Evolutionary conservation across 2,113 vertebrate species (phyloP).

Genomic region (Fregata magnificens): DNA sequence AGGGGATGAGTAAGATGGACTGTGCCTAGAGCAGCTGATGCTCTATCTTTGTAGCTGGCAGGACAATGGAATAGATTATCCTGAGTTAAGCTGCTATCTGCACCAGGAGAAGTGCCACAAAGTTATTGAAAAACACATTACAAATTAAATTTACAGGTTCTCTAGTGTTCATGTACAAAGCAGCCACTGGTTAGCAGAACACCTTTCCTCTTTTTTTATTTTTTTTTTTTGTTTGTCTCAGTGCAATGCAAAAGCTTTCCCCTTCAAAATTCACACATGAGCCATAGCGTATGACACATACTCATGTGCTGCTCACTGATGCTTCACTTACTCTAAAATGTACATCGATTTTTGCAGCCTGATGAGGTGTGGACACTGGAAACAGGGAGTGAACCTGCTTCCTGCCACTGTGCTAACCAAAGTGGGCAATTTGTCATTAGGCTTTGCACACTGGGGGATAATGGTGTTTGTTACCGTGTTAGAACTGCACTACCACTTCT

Average conservation of each 20-base stretch:
- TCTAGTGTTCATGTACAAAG: not conserved
- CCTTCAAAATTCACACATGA: not conserved
- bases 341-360: not conserved
- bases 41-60: not conserved
- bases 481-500: slow-evolving; percentile 24
- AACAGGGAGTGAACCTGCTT: slow-evolving; percentile 2
- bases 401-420: not conserved
- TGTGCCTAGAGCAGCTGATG: not conserved
- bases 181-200: not conserved
- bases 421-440: not conserved
- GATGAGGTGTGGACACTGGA: not conserved
- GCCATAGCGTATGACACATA: not conserved
- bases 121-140: not conserved
- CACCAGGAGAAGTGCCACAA: not conserved
- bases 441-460: not conserved
- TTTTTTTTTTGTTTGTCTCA: not conserved
- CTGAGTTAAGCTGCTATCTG: not conserved
- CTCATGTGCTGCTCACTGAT: not conserved
- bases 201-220: not conserved
- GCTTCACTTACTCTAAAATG: not conserved
- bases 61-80: not conserved
- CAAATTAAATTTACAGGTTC: not conserved
- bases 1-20: no score
- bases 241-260: not conserved
- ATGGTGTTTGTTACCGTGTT: not conserved